phyloP scores from a whole-genome alignment of 2,113 vertebrate genomes.

The Tringa solitaria region DNA sequence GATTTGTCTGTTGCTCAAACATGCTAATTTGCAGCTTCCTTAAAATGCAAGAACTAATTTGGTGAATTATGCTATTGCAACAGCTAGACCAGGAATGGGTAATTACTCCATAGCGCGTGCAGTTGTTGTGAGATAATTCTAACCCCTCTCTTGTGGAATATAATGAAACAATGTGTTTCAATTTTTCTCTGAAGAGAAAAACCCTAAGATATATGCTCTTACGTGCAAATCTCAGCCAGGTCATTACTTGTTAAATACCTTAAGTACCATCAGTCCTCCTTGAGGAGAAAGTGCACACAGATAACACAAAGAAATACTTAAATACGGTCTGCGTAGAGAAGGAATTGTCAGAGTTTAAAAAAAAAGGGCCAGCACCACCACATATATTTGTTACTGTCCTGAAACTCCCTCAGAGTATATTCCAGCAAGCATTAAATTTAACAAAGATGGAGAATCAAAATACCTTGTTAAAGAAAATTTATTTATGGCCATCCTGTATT shows the following conservation, averaged over 20 bases:
- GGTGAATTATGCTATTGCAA: background rate
- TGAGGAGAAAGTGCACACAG: background rate
- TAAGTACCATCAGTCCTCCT: background rate
- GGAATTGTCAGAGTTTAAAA: background rate
- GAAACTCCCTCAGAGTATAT: background rate
- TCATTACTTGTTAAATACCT: background rate
- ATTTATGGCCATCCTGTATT: background rate
- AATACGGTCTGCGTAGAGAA: background rate
- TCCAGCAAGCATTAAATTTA: background rate
- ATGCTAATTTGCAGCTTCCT: background rate
- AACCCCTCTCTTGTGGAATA: background rate
- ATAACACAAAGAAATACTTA: background rate
- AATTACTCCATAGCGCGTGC: background rate
- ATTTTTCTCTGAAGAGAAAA: background rate
- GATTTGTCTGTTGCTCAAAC: slow-evolving; percentile 4
- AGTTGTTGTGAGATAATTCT: slow-evolving; percentile 2
- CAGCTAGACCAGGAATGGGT: background rate
- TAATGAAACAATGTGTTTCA: background rate
- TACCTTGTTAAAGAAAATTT: background rate
- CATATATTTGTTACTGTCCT: background rate
- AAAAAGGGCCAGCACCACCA: background rate
- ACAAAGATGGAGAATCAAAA: slow-evolving; percentile 12
- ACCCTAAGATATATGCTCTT: background rate
- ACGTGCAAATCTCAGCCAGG: background rate
- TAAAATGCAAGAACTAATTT: slow-evolving; percentile 31